Conservation (phyloP, 2,113 vertebrate species). For the Empidonax alnorum region DNA sequence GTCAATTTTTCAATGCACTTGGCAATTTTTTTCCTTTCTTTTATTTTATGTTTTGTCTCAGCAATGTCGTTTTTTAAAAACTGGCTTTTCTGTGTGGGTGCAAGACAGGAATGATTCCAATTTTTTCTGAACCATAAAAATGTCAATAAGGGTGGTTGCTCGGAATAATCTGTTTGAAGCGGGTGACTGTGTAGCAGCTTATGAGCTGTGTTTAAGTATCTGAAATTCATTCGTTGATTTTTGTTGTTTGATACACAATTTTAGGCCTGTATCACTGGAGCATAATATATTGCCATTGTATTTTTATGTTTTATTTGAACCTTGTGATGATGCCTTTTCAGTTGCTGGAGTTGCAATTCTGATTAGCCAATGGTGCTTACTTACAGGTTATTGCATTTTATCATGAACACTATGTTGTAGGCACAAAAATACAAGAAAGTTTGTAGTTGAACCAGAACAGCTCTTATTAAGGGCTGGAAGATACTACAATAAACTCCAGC, state of each 20-base stretch:
- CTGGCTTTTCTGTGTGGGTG: neutral
- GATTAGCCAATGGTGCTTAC: neutral
- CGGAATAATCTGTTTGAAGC: neutral
- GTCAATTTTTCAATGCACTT: neutral
- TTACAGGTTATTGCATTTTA: neutral
- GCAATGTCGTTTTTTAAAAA: neutral
- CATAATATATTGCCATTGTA: neutral
- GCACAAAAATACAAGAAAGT: neutral
- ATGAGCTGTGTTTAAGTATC: neutral
- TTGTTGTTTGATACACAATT: rapidly evolving
- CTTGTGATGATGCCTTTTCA: neutral
- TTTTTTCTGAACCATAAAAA: neutral
- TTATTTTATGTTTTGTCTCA: neutral
- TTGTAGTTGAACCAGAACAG: neutral
- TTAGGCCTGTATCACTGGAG: neutral
- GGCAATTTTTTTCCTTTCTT: neutral
- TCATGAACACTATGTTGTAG: neutral
- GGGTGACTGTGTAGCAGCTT: neutral
- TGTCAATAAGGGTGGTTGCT: neutral
- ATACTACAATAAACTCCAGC: neutral
- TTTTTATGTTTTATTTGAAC: neutral
- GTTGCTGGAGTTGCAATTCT: neutral
- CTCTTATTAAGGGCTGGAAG: neutral
- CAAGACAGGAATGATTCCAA: neutral
- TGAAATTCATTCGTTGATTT: neutral